Evolutionary conservation across 2,888 invertebrate species (phyloP).

Genomic region (Philopedon plagiatum): DNA sequence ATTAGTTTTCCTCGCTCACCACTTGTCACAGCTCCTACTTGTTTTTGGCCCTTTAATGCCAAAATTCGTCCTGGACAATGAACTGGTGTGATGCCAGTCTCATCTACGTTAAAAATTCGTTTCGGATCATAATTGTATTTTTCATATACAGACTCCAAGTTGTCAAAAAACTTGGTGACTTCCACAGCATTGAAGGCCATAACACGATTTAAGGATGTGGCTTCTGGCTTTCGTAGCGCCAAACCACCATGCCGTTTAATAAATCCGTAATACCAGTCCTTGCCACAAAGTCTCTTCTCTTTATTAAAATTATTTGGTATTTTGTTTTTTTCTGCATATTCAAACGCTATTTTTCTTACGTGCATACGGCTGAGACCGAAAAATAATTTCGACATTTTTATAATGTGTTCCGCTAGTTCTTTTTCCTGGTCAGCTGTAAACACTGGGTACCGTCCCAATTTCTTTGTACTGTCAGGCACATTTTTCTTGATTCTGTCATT

Average conservation of each 20-base stretch:
- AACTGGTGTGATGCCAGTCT: background rate
- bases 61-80: background rate
- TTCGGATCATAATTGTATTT: background rate
- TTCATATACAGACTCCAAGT: background rate
- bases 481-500: background rate
- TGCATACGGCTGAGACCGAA: background rate
- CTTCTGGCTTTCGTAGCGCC: background rate
- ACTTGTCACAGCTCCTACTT: background rate
- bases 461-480: background rate
- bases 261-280: too few species aligned
- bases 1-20: background rate
- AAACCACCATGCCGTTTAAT: background rate
- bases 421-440: too few species aligned
- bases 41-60: background rate
- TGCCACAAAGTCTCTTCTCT: background rate
- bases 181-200: background rate
- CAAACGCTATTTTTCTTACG: background rate
- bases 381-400: background rate
- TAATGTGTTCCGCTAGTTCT: too few species aligned
- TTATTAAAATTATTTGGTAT: background rate
- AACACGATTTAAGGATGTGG: background rate
- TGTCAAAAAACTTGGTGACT: background rate
- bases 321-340: background rate
- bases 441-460: too few species aligned
- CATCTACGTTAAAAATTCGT: background rate